Evolutionary conservation across 2,113 vertebrate species (phyloP).

Genomic region (Chitala chitala): DNA sequence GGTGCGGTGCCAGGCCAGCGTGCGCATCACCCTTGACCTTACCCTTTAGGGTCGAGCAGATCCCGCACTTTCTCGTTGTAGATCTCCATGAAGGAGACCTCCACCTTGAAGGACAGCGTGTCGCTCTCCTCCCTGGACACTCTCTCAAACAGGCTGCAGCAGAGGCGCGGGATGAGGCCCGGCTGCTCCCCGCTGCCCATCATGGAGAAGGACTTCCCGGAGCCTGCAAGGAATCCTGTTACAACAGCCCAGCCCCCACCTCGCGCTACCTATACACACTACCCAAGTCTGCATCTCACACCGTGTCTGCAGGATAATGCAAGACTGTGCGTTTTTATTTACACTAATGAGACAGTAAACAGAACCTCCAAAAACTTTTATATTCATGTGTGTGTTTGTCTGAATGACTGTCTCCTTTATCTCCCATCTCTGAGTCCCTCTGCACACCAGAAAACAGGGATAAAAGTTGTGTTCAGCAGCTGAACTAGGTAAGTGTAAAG

Average conservation of each 20-base stretch:
- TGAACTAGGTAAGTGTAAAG: too few relatives aligned
- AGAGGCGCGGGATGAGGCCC: slow-evolving; percentile 93
- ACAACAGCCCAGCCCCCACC: not conserved
- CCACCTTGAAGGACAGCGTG: slow-evolving; percentile 87
- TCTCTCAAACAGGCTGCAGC: slow-evolving; percentile 91
- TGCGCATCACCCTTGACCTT: too few relatives aligned
- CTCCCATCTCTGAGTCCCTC: not conserved
- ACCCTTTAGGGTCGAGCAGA: slow-evolving; percentile 97
- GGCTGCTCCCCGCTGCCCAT: slow-evolving; percentile 94
- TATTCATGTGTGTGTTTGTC: not conserved
- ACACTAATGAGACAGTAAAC: not conserved
- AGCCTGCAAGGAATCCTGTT: slow-evolving; percentile 65
- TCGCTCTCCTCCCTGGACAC: slow-evolving; percentile 78
- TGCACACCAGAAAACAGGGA: not conserved
- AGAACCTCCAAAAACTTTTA: not conserved
- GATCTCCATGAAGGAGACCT: slow-evolving; percentile 99
- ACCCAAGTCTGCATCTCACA: not conserved
- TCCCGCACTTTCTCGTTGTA: slow-evolving; percentile 98
- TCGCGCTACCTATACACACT: slow-evolving; percentile 20
- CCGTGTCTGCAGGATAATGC: not conserved
- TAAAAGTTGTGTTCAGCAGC: too few relatives aligned
- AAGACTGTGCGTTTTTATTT: not conserved
- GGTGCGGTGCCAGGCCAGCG: not conserved
- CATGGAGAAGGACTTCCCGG: slow-evolving; percentile 98
- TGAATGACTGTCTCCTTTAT: not conserved